Percentiles rank a stretch among this genome's conserved stretches.
phyloP scores from a whole-genome alignment of 2,888 invertebrate genomes.

The Sesia bembeciformis region DNA sequence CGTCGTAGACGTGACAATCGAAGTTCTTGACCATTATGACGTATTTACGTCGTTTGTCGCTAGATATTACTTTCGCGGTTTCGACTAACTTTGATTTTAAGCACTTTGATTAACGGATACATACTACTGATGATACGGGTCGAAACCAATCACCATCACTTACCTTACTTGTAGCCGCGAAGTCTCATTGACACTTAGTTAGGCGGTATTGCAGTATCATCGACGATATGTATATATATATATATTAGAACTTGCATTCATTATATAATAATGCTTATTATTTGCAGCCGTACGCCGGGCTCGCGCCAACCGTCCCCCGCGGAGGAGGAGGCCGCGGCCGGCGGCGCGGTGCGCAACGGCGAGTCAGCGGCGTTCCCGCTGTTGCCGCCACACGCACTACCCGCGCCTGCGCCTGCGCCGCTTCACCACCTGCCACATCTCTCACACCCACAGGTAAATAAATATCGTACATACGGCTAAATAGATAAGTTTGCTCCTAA shows the following conservation, averaged over 20 bases:
- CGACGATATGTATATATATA: background rate
- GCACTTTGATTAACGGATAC: too few relatives aligned
- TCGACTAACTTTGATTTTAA: too few relatives aligned
- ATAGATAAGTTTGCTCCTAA: too few relatives aligned
- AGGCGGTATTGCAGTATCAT: background rate
- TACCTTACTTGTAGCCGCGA: too few relatives aligned
- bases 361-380: slow-evolving; percentile 60
- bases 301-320: slow-evolving; percentile 95
- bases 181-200: background rate
- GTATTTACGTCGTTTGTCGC: too few relatives aligned
- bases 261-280: background rate
- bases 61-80: too few relatives aligned
- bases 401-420: slow-evolving; percentile 43
- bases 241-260: background rate
- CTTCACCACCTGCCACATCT: slow-evolving; percentile 61
- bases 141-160: too few relatives aligned
- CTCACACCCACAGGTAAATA: slow-evolving; percentile 55
- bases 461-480: too few relatives aligned
- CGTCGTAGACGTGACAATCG: too few relatives aligned
- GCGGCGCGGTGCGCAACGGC: slow-evolving; percentile 63
- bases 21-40: too few relatives aligned
- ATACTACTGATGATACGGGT: too few relatives aligned
- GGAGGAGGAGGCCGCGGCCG: slow-evolving; percentile 80
- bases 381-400: slow-evolving; percentile 61
- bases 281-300: slow-evolving; percentile 87